Base-by-base conservation (phyloP, 2,797 vertebrate genomes). In the Sebastes umbrosus region DNA sequence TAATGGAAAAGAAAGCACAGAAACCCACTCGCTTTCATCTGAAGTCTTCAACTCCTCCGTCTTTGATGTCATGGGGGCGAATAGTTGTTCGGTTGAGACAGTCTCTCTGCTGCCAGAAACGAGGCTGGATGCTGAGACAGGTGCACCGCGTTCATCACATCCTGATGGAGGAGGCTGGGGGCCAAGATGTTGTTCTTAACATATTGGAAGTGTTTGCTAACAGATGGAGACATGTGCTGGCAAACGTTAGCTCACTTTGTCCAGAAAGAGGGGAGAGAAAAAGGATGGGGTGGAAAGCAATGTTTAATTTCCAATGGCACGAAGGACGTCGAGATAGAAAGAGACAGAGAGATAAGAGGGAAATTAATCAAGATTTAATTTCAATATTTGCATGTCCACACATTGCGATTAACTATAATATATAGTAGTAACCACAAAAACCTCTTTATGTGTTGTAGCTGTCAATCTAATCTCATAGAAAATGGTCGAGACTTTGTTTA, bases 141-240 rank as follows among this genome's bases (percentile, higher is more conserved):
- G 92, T 94, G 92, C 90, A 92, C 77, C 0, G 84, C 83, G 85
- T 91, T 94, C 93, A 94, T 93, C 92, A 91, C 91, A 91, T 91
- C 88, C 88, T 90, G 90, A 93, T 86, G 90, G 86, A 91, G 84
- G 77, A 87, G 83, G 80, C 73, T 3, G 66, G 84, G 84, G 85
- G 90, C 92, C 93, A 95, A 94, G 85, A 94, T 90, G 92, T 94
- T 94, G 90, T 93, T 93, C 89, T 92, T 82, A 89, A 84, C 93
- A 91, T 90, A 84, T 90, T 94, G 92, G 92, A 92, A 90, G 84
- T 90, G 84, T 92, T 93, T 92, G 89, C 90, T 91, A 93, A 92
- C 94, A 95, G 94, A 95, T 93, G 92, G 87, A 93, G 90, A 91
- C 88, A 87, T 69, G 80, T 84, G 86, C 89, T 92, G 93, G 92